Conservation (phyloP, 2,797 vertebrate species). For the Fistularia tabacaria region DNA sequence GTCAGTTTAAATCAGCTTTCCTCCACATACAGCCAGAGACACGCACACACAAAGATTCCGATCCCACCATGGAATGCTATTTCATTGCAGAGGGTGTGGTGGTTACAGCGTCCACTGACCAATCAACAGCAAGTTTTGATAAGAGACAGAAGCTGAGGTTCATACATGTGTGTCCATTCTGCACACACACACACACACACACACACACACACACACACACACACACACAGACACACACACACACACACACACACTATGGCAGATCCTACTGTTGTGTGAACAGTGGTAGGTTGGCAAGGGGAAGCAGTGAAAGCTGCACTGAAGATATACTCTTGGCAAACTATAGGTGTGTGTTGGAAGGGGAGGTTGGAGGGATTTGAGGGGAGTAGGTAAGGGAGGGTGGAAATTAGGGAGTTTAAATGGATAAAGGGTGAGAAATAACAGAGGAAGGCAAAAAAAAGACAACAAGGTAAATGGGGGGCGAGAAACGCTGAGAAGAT, state of each 20-base stretch:
- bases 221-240: slow-evolving; percentile 11
- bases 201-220: too few species aligned
- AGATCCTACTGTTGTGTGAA: slow-evolving; percentile 36
- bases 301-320: slow-evolving; percentile 58
- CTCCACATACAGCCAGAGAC: neutral
- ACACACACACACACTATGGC: slow-evolving; percentile 20
- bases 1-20: slow-evolving; percentile 22
- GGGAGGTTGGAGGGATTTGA: slow-evolving; percentile 19
- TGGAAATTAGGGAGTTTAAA: neutral
- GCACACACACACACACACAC: slow-evolving; percentile 10
- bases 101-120: slow-evolving; percentile 40
- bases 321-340: slow-evolving; percentile 55
- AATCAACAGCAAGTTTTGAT: slow-evolving; percentile 66
- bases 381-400: slow-evolving; percentile 3
- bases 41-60: slow-evolving; percentile 35
- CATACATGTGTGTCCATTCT: slow-evolving; percentile 22
- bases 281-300: slow-evolving; percentile 49
- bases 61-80: slow-evolving; percentile 43
- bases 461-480: neutral
- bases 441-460: too few species aligned
- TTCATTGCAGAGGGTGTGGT: slow-evolving; percentile 59
- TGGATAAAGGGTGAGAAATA: neutral
- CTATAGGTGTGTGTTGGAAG: slow-evolving; percentile 18
- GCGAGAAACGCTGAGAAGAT: slow-evolving; percentile 4
- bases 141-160: slow-evolving; percentile 53